Evolutionary conservation across 2,797 vertebrate species (phyloP).

Genomic region (Nyctalus aviator): DNA sequence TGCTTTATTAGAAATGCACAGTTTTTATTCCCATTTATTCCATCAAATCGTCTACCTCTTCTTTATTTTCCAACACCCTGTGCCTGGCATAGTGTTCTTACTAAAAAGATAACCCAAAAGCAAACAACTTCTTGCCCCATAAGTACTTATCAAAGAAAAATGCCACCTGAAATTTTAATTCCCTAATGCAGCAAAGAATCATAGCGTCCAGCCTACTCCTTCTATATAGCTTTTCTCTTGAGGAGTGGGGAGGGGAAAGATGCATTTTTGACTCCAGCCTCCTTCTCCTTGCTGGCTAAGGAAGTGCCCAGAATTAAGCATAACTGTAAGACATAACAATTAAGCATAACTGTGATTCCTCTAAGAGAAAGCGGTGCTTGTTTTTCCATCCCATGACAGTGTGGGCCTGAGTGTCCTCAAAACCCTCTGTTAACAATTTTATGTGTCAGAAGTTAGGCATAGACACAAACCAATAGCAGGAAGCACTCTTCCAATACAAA

Average conservation of each 20-base stretch:
- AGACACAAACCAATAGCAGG: neutral
- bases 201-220: neutral
- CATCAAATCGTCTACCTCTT: neutral
- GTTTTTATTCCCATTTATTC: neutral
- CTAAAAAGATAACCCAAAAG: conserved; percentile 47
- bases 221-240: neutral
- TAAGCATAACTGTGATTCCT: neutral
- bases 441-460: neutral
- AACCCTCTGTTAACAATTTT: neutral
- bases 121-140: neutral
- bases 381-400: neutral
- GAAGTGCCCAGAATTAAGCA: neutral
- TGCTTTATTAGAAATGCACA: neutral
- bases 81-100: neutral
- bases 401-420: neutral
- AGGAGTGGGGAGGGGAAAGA: neutral
- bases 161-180: conserved; percentile 65
- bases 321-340: neutral
- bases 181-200: neutral
- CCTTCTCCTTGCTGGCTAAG: neutral
- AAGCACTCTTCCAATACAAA: neutral
- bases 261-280: neutral
- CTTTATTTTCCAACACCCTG: conserved; percentile 4
- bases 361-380: neutral
- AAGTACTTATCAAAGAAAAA: conserved; percentile 57